A percentile compares a stretch with the other conserved stretches of the same genome.
Evolutionary conservation across 37 sponge, comb jelly and placozoan genomes (phyloP).

Genomic region (Beroe ovata): DNA sequence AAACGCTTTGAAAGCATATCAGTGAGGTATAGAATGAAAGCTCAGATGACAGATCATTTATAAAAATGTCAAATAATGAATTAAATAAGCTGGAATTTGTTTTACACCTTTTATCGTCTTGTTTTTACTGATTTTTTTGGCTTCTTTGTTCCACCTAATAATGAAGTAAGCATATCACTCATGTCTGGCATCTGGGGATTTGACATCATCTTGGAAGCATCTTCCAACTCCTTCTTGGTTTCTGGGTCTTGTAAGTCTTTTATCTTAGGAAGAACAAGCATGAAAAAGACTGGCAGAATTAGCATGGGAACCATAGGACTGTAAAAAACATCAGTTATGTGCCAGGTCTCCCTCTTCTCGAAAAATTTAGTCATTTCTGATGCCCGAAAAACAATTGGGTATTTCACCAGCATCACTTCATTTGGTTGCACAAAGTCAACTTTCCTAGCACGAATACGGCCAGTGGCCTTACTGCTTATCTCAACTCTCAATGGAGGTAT

Average conservation of each 20-base stretch:
- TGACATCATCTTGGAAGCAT: constrained; percentile 62
- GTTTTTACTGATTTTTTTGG: constrained; percentile 42
- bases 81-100: too few relatives aligned
- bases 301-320: constrained; percentile 93
- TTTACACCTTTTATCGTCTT: constrained; percentile 5
- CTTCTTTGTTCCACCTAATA: constrained; percentile 60
- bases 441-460: constrained; percentile 82
- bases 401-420: constrained; percentile 72
- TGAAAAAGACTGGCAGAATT: constrained; percentile 80
- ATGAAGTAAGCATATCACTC: constrained; percentile 64
- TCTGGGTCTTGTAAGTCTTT: constrained; percentile 84
- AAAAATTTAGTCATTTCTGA: constrained; percentile 79
- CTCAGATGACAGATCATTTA: too few relatives aligned
- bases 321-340: constrained; percentile 72
- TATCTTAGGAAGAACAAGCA: constrained; percentile 83
- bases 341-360: constrained; percentile 86
- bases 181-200: constrained; percentile 66
- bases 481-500: constrained; percentile 88
- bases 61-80: too few relatives aligned
- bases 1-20: too few relatives aligned
- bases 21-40: too few relatives aligned
- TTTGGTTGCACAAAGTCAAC: constrained; percentile 77
- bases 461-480: constrained; percentile 82
- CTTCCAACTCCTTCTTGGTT: constrained; percentile 76
- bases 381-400: constrained; percentile 80